Percentiles rank a stretch among this genome's conserved stretches.
Conservation (phyloP, 2,113 vertebrate species). For the Esox niger region DNA sequence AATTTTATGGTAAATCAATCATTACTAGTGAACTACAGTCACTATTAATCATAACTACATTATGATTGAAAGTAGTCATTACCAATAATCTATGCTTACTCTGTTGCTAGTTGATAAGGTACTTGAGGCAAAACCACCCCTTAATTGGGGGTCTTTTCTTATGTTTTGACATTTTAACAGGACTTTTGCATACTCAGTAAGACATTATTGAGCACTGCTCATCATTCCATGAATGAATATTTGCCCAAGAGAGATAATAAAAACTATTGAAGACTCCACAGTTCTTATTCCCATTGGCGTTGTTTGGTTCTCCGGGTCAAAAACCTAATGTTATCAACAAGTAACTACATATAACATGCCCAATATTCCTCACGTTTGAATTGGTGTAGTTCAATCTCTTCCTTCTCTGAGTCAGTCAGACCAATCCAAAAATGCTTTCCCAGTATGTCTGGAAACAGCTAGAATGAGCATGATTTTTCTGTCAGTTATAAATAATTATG, state of each 20-base stretch:
- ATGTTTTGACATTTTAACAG: background rate
- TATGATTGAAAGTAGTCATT: no score
- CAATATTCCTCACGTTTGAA: background rate
- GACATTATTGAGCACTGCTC: background rate
- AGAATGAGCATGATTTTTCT: background rate
- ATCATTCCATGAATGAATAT: no score
- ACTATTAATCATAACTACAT: no score
- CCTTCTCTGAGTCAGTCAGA: conserved; percentile 1
- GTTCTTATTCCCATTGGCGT: background rate
- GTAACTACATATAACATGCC: no score
- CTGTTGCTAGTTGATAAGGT: no score
- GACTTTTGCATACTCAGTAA: background rate
- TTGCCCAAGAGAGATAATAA: no score
- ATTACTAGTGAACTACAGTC: no score
- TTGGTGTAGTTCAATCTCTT: background rate
- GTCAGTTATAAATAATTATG: no score
- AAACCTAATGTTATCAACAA: background rate
- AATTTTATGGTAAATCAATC: no score
- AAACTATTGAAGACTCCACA: background rate
- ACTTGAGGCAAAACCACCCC: no score
- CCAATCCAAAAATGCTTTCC: background rate
- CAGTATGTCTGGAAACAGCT: background rate
- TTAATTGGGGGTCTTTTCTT: background rate
- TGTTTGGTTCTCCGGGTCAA: background rate
- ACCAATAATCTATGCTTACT: no score